Evolutionary conservation across 2,113 vertebrate genomes (phyloP).

Genomic region (Girardinichthys multiradiatus): DNA sequence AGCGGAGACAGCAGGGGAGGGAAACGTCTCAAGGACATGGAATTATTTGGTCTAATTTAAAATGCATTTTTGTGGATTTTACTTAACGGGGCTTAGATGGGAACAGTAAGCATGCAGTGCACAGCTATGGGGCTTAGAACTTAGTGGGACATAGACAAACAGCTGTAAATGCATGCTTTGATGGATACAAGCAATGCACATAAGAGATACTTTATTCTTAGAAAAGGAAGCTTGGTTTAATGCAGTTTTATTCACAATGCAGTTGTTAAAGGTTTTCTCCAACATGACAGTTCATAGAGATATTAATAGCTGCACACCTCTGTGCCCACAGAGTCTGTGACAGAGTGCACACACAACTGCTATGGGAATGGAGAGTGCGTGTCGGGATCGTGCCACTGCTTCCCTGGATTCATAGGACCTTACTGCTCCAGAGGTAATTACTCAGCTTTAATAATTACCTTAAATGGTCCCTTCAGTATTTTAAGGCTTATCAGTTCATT

Average conservation of each 20-base stretch:
- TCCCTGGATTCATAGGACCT: slow-evolving; percentile 95
- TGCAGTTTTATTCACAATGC: slow-evolving; percentile 23
- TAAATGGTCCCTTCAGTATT: slow-evolving; percentile 12
- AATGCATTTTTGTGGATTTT: slow-evolving; percentile 60
- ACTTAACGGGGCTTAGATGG: slow-evolving; percentile 55
- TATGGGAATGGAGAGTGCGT: slow-evolving; percentile 98
- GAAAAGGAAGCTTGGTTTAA: slow-evolving; percentile 13
- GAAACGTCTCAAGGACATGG: slow-evolving; percentile 60
- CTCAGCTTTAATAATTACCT: slow-evolving; percentile 16
- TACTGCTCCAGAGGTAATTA: slow-evolving; percentile 95
- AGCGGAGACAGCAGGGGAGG: slow-evolving; percentile 40
- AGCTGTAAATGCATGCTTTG: slow-evolving; percentile 62
- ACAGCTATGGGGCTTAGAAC: slow-evolving; percentile 71
- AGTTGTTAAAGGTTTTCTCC: slow-evolving; percentile 43
- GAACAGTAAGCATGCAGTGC: slow-evolving; percentile 22
- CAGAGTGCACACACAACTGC: slow-evolving; percentile 96
- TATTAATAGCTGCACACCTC: slow-evolving; percentile 56
- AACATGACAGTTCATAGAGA: slow-evolving; percentile 31
- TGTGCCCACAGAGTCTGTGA: slow-evolving; percentile 88
- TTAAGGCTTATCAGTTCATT: slow-evolving; percentile 23
- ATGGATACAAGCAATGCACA: slow-evolving; percentile 29
- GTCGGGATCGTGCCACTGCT: slow-evolving; percentile 96
- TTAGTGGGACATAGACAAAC: slow-evolving; percentile 67
- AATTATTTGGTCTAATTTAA: slow-evolving; percentile 72
- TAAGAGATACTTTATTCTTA: slow-evolving; percentile 36